Base-by-base conservation (phyloP, 2,888 invertebrate genomes). In the Drosophila acutilabella region DNA sequence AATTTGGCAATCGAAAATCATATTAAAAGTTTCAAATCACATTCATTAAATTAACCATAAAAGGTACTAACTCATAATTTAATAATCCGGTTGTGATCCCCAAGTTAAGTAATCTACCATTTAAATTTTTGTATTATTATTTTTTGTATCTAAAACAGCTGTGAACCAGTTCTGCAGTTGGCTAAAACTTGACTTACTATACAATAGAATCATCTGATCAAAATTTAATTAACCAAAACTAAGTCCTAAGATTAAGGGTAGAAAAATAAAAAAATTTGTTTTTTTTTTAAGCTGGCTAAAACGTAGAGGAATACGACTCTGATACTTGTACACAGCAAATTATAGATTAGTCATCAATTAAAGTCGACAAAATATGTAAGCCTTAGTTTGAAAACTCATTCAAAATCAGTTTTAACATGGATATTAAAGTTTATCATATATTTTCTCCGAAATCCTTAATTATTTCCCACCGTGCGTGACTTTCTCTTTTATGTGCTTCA, bases 401-500 rank as follows among this genome's bases (percentile, higher is more conserved):
- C 11, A 36, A 30, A 4, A 36, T 13, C 18, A 7, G 23, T 23
- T 23, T 23, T 23, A 23, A 23, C 23, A 23, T 23, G 14, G 10
- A 3, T 33, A 16, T 16, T 3, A 14, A 16, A 53, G 42, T 23
- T 30, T 13, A 41, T 47, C 13, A 40, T 33, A 10, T 36, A 41
- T 36, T 11, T 45, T 14, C 4, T 8, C 0, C 6, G 13, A 52
- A 52, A 52, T 18, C 2, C 38, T 6, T 11, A 41, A 44, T 48
- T 4, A 10, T 18, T 14, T 47, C 18, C 66, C 74, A 70, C 47
- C 50, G 75, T 66, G 60, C 60, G 11, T 45, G 26, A 33, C 78
- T 80, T 83, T 83, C 74, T 80, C 78, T 79, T 80, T 53, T 68
- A 44, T 54, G 44, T 80, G 52, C 68, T 77, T 45, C 52, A 64